These are phyloP conservation scores for Brachycybe producta DNA, from an alignment of 2,888 invertebrate genomes.

Conservation along the genomic window DNA sequence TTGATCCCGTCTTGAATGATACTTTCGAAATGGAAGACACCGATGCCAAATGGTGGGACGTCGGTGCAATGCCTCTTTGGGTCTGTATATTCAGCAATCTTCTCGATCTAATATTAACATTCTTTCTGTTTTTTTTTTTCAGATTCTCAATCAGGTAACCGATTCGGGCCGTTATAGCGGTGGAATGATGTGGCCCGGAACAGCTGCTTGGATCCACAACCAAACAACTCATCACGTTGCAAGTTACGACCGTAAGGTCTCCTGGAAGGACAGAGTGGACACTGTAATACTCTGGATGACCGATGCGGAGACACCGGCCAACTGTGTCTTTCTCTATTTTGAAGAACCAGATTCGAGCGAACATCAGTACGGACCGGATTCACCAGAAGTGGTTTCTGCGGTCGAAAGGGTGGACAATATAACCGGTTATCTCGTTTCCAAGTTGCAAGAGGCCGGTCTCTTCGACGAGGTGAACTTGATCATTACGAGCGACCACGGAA, in stretches of 20 bases:
- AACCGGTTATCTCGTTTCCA: slow-evolving; percentile 8
- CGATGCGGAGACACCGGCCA: slow-evolving; percentile 46
- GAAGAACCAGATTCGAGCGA: slow-evolving; percentile 53
- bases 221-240: slow-evolving; percentile 32
- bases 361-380: slow-evolving; percentile 37
- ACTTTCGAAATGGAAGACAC: slow-evolving; percentile 22
- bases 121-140: not conserved
- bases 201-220: slow-evolving; percentile 39
- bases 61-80: slow-evolving; percentile 18
- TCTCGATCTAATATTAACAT: not conserved
- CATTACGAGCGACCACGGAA: slow-evolving; percentile 18
- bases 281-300: slow-evolving; percentile 46
- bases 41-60: slow-evolving; percentile 20
- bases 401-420: slow-evolving; percentile 11
- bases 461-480: slow-evolving; percentile 17
- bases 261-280: slow-evolving; percentile 37
- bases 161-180: slow-evolving; percentile 38
- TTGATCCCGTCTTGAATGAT: slow-evolving; percentile 27
- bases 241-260: slow-evolving; percentile 24
- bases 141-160: slow-evolving; percentile 16
- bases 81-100: not conserved
- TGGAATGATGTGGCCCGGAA: slow-evolving; percentile 58
- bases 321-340: slow-evolving; percentile 53
- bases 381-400: slow-evolving; percentile 10
- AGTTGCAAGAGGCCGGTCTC: slow-evolving; percentile 6